Percentiles rank a stretch among this genome's conserved stretches.
Conservation (phyloP, 2,797 vertebrate genomes). For the Eulemur albifrons region DNA sequence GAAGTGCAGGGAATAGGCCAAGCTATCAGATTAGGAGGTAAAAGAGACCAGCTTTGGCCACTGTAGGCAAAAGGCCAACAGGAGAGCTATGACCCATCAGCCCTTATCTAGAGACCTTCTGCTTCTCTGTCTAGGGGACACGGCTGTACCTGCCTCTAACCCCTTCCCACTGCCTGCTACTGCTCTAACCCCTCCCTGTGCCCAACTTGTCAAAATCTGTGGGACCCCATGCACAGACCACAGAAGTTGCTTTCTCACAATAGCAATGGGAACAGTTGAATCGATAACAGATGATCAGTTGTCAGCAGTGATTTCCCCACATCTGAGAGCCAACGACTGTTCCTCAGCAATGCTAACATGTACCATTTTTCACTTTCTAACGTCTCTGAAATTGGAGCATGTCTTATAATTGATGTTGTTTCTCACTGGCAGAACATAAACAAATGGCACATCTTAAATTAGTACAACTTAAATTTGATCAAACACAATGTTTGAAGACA, state of each 20-base stretch:
- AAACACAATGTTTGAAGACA: neutral
- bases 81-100: neutral
- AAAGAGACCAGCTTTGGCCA: neutral
- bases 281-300: neutral
- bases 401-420: neutral
- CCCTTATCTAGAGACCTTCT: neutral
- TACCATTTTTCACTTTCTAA: neutral
- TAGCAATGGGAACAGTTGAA: neutral
- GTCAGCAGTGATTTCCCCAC: neutral
- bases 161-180: neutral
- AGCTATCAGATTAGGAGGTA: neutral
- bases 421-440: neutral
- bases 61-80: neutral
- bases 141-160: neutral
- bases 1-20: neutral
- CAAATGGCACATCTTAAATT: neutral
- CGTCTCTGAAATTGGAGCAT: neutral
- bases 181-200: neutral
- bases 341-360: neutral
- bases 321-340: neutral
- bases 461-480: neutral
- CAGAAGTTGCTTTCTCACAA: neutral
- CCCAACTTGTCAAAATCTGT: neutral
- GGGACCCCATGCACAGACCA: neutral
- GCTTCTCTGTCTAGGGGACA: neutral